phyloP scores from a whole-genome alignment of 2,888 invertebrate species.

The Zygaena filipendulae region DNA sequence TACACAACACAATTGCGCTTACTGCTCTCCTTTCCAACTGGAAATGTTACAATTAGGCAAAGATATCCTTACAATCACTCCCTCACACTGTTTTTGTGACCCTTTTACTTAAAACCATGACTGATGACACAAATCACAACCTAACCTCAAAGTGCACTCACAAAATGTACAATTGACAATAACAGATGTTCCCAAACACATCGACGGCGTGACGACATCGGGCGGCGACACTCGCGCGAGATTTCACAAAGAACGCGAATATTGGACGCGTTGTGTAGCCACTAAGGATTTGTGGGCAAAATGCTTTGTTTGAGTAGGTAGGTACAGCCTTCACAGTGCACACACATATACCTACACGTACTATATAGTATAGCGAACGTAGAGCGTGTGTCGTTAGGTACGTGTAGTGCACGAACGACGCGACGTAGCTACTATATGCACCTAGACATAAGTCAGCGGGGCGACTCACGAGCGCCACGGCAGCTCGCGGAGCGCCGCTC shows the following conservation, averaged over 20 bases:
- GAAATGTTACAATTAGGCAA: no score
- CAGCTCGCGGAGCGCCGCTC: constrained; percentile 32
- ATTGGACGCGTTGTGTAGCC: constrained; percentile 34
- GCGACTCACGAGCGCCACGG: constrained; percentile 37
- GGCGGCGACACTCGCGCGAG: constrained; percentile 32
- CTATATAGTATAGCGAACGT: no score
- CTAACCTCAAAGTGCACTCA: constrained; percentile 61
- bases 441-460: constrained; percentile 48
- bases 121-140: constrained; percentile 36
- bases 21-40: no score
- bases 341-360: constrained; percentile 46
- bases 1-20: constrained; percentile 11
- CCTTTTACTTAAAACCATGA: constrained; percentile 5
- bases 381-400: no score
- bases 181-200: constrained; percentile 52
- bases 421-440: constrained; percentile 43
- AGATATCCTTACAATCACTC: no score
- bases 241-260: constrained; percentile 44
- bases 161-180: constrained; percentile 40
- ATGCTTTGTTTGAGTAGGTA: constrained; percentile 64
- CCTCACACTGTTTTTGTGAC: neutral
- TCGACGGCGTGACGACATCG: constrained; percentile 39
- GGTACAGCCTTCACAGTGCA: constrained; percentile 60
- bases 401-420: constrained; percentile 40
- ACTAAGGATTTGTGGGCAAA: constrained; percentile 53